Base-by-base conservation (phyloP, 1,140 invertebrate species). In the Saccostrea cuccullata region DNA sequence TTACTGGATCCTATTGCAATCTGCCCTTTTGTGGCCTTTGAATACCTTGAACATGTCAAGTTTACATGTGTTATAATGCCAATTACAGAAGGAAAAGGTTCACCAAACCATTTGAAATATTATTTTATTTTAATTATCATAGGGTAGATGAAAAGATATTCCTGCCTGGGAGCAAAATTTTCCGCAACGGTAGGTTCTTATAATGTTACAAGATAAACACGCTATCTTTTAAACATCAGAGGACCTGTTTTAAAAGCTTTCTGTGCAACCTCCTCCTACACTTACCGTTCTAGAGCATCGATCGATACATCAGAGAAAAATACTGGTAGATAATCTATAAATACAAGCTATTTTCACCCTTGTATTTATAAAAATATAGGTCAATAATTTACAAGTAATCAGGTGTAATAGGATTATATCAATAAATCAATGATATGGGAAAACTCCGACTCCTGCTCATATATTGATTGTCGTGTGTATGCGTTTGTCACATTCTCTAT, bases 401-500 rank as follows among this genome's bases (percentile, higher is more conserved):
- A 36, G 70, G 26, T 77, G 15, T 77, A 77, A 77, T 30, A 36
- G 70, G 70, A 77, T 77, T 77, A 77, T 13, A 77, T 15, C 70
- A 36, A 77, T 77, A 77, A 77, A 77, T 77, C 70, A 30, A 77
- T 77, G 15, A 36, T 26, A 30, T 30, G 70, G 9, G 70, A 26
- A 36, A 77, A 77, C 70, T 77, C 70, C 23, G n/a, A 30, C 23
- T 15, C 30, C 58, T 20, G n/a, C 8, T 64, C 17, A 64, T 64
- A 15, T 77, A 77, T 77, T 77, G 70, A 77, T 77, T 77, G 70
- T 30, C 70, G 26, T 36, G 23, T 26, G 70, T 30, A 77, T 77
- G 70, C 30, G 26, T 77, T 77, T 77, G 70, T 77, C 70, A 77
- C 70, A 77, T 77, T 77, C 70, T 77, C 70, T 77, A 30, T 64